These are phyloP conservation scores for Syrista parreyssii DNA, from an alignment of 2,888 invertebrate genomes.

Conservation along the genomic window DNA sequence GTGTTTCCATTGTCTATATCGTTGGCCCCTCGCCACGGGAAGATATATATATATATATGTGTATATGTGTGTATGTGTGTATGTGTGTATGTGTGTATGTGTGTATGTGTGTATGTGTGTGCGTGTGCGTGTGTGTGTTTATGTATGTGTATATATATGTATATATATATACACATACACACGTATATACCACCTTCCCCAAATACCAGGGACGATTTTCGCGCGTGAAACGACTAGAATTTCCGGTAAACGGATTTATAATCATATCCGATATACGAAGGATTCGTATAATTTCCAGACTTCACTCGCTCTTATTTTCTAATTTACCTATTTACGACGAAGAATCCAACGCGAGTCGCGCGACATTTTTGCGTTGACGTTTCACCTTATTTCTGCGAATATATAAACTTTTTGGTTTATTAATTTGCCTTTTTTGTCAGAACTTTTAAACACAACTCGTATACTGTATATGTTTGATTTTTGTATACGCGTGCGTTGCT, in stretches of 20 bases:
- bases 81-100: slow-evolving; percentile 7
- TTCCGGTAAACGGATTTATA: not conserved
- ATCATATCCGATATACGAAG: not conserved
- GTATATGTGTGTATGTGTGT: not conserved
- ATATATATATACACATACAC: slow-evolving; percentile 17
- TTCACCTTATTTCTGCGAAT: not conserved
- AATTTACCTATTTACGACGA: not conserved
- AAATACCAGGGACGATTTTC: not conserved
- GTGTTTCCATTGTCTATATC: not conserved
- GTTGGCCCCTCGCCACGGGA: not conserved
- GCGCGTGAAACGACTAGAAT: not conserved
- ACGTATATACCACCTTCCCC: not conserved
- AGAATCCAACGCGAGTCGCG: not conserved
- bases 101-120: slow-evolving; percentile 7
- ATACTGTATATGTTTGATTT: too few species aligned
- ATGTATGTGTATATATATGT: too few species aligned
- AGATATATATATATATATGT: not conserved
- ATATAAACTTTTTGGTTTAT: not conserved
- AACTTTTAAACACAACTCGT: too few species aligned
- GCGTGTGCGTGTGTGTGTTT: too few species aligned
- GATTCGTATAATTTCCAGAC: not conserved
- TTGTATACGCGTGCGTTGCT: too few species aligned
- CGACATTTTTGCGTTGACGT: not conserved
- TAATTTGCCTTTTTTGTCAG: too few species aligned
- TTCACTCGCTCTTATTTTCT: not conserved